A percentile compares a stretch with the other conserved stretches of the same genome.
phyloP scores from a whole-genome alignment of 2,888 invertebrate genomes.

The Drosophila phalerata region DNA sequence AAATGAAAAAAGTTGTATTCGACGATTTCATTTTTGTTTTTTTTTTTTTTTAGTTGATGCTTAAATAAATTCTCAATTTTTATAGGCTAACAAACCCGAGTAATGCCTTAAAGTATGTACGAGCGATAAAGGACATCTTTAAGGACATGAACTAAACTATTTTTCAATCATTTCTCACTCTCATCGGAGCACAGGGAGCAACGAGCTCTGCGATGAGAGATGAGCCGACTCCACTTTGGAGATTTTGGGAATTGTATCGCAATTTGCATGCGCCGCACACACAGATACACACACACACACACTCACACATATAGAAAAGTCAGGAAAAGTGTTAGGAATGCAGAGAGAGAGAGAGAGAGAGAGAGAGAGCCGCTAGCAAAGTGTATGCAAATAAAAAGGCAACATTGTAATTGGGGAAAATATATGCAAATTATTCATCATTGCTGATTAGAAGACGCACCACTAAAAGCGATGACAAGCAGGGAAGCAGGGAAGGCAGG shows the following conservation, averaged over 20 bases:
- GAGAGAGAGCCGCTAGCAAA: slow-evolving; percentile 36
- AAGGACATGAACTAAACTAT: slow-evolving; percentile 61
- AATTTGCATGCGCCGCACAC: slow-evolving; percentile 73
- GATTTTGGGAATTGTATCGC: slow-evolving; percentile 82
- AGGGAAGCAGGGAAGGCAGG: slow-evolving; percentile 9
- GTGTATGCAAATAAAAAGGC: slow-evolving; percentile 78
- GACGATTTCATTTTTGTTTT: slow-evolving; percentile 17
- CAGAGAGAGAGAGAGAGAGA: slow-evolving; percentile 25
- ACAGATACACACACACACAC: slow-evolving; percentile 18
- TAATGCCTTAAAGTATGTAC: slow-evolving; percentile 46
- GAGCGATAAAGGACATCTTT: slow-evolving; percentile 42
- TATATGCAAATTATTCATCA: slow-evolving; percentile 85
- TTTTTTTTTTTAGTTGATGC: slow-evolving; percentile 33
- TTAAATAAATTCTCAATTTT: slow-evolving; percentile 78
- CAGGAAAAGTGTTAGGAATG: slow-evolving; percentile 68
- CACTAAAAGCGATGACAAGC: slow-evolving; percentile 52
- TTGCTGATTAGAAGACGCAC: slow-evolving; percentile 83
- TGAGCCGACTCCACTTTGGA: slow-evolving; percentile 66
- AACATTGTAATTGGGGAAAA: slow-evolving; percentile 80
- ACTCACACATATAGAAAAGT: slow-evolving; percentile 40
- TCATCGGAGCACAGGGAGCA: background rate
- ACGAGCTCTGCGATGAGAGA: slow-evolving; percentile 42
- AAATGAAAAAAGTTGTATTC: slow-evolving; percentile 74
- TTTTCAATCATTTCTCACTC: slow-evolving; percentile 48
- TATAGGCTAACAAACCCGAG: slow-evolving; percentile 59